Evolutionary conservation across 2,888 invertebrate species (phyloP).

Genomic region (Cheilosia vulpina): DNA sequence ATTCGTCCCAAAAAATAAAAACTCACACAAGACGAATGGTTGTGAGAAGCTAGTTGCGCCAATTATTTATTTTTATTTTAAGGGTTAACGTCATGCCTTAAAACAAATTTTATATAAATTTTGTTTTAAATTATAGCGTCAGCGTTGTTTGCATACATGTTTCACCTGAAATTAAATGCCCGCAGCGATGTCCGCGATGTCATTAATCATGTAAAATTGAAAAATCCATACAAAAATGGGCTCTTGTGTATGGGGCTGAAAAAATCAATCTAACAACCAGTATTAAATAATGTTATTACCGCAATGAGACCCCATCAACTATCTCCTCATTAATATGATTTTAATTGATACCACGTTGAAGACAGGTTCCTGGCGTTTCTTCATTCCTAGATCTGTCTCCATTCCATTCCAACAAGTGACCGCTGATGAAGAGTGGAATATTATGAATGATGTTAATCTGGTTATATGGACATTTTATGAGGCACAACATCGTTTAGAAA

Average conservation of each 20-base stretch:
- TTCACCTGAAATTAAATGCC: no score
- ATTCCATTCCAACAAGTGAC: background rate
- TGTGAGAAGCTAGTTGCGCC: no score
- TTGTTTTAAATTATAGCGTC: no score
- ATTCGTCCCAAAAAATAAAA: no score
- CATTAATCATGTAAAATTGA: background rate
- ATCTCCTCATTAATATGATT: constrained; percentile 51
- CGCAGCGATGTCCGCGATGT: no score
- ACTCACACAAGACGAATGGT: no score
- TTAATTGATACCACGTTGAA: constrained; percentile 40
- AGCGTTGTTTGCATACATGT: no score
- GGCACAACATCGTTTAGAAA: constrained; percentile 28
- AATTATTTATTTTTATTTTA: no score
- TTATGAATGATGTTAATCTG: background rate
- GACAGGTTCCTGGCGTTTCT: constrained; percentile 31
- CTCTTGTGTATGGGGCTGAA: background rate
- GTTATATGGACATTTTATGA: constrained; percentile 14
- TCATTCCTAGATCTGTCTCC: background rate
- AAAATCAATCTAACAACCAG: background rate
- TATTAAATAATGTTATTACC: background rate
- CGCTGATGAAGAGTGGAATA: background rate
- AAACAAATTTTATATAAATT: no score
- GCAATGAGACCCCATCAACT: constrained; percentile 43
- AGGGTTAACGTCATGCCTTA: no score
- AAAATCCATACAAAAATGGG: background rate